These are phyloP conservation scores for Patella ulyssiponensis DNA, from an alignment of 2,888 invertebrate species.

Conservation along the genomic window DNA sequence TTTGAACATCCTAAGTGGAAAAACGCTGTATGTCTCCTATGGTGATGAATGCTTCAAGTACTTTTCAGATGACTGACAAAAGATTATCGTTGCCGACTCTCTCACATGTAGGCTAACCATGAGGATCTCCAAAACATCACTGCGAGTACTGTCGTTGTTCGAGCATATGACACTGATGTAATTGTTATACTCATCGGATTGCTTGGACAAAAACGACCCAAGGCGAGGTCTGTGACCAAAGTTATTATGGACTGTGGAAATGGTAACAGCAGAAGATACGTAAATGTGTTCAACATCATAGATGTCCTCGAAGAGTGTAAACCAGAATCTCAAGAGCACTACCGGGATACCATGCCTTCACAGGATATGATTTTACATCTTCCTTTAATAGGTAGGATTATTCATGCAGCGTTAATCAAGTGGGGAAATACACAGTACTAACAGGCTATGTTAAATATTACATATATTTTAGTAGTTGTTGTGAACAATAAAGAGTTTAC, in stretches of 20 bases:
- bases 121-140: not conserved
- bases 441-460: too few species aligned
- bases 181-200: constrained; percentile 18
- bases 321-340: constrained; percentile 25
- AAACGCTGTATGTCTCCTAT: constrained; percentile 8
- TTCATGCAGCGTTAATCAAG: too few species aligned
- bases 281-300: constrained; percentile 21
- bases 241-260: constrained; percentile 25
- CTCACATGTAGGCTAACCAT: too few species aligned
- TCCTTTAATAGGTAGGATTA: not conserved
- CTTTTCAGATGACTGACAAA: not conserved
- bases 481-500: too few species aligned
- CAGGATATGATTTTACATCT: constrained; percentile 28
- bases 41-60: not conserved
- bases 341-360: too few species aligned
- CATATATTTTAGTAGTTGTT: too few species aligned
- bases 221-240: not conserved
- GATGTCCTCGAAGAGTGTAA: constrained; percentile 6
- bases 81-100: too few species aligned
- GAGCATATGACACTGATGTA: constrained; percentile 27
- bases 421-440: too few species aligned
- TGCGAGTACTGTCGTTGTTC: constrained; percentile 9
- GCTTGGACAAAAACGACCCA: not conserved
- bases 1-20: constrained; percentile 8
- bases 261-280: constrained; percentile 23